phyloP scores from a whole-genome alignment of 2,113 vertebrate species.

The Mustelus asterias region DNA sequence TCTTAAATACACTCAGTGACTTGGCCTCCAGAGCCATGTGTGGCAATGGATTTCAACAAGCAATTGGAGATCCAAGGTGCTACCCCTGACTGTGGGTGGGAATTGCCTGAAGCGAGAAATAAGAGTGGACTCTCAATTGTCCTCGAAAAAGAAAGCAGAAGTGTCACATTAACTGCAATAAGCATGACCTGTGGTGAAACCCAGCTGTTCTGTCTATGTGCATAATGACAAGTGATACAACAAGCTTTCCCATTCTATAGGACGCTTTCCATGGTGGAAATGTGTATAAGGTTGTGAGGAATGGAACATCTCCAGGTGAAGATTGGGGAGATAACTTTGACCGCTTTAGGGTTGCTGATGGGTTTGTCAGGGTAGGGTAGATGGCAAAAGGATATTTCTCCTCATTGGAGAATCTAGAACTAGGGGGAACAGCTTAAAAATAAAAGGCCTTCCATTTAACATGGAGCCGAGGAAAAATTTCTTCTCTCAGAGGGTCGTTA shows the following conservation, averaged over 20 bases:
- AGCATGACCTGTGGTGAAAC: background rate
- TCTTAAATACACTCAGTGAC: too few species aligned
- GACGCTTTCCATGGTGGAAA: background rate
- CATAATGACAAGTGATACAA: background rate
- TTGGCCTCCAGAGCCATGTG: too few species aligned
- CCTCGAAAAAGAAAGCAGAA: background rate
- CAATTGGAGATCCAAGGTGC: background rate
- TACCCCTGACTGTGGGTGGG: background rate
- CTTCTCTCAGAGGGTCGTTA: too few species aligned
- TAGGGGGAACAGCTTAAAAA: too few species aligned
- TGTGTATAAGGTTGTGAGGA: background rate
- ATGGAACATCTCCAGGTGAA: background rate
- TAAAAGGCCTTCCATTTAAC: too few species aligned
- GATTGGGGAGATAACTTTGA: background rate
- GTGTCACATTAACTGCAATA: background rate
- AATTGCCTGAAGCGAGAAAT: background rate
- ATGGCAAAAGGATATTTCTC: too few species aligned
- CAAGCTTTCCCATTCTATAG: background rate
- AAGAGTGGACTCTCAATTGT: background rate
- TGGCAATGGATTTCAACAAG: too few species aligned
- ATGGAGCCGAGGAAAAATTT: too few species aligned
- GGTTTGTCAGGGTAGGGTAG: too few species aligned
- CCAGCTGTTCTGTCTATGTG: background rate
- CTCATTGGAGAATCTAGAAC: too few species aligned
- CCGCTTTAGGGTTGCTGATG: background rate